Evolutionary conservation across 2,113 vertebrate genomes (phyloP), one percentile per base, ranked within the genome.

Genomic region (Axis porcinus): DNA sequence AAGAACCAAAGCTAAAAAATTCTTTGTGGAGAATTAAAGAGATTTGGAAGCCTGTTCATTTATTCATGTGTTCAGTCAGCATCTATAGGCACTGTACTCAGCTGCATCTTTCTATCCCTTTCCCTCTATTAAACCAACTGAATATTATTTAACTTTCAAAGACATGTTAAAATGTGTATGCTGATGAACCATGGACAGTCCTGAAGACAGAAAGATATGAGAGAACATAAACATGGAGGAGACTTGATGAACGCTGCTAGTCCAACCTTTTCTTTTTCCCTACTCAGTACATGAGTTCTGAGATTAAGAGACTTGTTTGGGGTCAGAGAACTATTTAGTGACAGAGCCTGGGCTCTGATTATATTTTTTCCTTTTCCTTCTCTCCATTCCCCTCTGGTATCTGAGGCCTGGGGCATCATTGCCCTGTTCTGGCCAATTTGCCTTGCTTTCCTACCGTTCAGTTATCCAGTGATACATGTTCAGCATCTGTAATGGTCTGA

Each of bases 81-180:
- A 58, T 74, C 21, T 90, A 10, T 5, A 33, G 88, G 4, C 27
- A 12, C 13, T 79, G 40, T 50, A 40, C 28, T 97, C 23, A 45
- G 62, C 47, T 88, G 6, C 13, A 23, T 58, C 25, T 95, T 81
- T 93, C 45, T 62, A 16, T 6, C 13, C 19, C 12, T 17, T 12
- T 78, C 7, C 7, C 15, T 84, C 36, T 84, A 2, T 23, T 45
- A 19, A 88, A 40, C 54, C 25, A 78, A 88, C 6, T 28, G 54
- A 89, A 10, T 89, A 16, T 64, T 74, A 64, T 86, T 58, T 76
- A 60, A 86, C 81, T 92, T 90, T 58, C 88, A 97, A 92, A 92
- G 54, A 47, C 50, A 78, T 28, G 5, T 23, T 74, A 74, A 23
- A 91, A 16, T 95, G 58, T 15, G 12, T 55, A 25, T 79, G 15